Evolutionary conservation across 2,888 invertebrate genomes (phyloP).

Genomic region (Euphydryas editha): DNA sequence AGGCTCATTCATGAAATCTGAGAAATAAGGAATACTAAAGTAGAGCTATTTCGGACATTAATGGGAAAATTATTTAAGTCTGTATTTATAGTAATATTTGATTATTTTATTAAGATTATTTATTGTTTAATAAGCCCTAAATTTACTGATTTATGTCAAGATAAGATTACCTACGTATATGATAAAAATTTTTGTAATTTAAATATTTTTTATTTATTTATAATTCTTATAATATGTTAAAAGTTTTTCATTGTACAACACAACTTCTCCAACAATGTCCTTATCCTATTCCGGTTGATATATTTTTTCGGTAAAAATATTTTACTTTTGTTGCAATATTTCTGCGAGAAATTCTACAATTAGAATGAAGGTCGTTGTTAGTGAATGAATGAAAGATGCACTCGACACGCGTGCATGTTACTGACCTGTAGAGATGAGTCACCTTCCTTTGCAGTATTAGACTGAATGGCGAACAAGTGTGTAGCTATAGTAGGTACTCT

Average conservation of each 20-base stretch:
- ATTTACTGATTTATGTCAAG: too few relatives aligned
- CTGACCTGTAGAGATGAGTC: slow-evolving; percentile 57
- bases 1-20: slow-evolving; percentile 64
- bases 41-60: slow-evolving; percentile 22
- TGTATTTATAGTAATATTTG: not conserved
- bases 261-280: too few relatives aligned
- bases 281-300: too few relatives aligned
- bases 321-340: too few relatives aligned
- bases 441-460: slow-evolving; percentile 45
- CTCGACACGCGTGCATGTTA: slow-evolving; percentile 43
- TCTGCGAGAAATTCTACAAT: too few relatives aligned
- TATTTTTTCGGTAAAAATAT: too few relatives aligned
- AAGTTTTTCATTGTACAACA: too few relatives aligned
- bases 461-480: slow-evolving; percentile 41
- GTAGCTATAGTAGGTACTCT: slow-evolving; percentile 2
- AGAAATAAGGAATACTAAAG: slow-evolving; percentile 36
- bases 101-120: not conserved
- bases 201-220: too few relatives aligned
- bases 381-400: slow-evolving; percentile 45
- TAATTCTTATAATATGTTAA: too few relatives aligned
- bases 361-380: slow-evolving; percentile 13
- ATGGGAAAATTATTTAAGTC: slow-evolving; percentile 10
- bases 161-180: too few relatives aligned
- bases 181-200: too few relatives aligned
- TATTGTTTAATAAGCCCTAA: not conserved